These are phyloP conservation scores for Dendrolimus kikuchii DNA, from an alignment of 1,140 invertebrate species.

Conservation along the genomic window DNA sequence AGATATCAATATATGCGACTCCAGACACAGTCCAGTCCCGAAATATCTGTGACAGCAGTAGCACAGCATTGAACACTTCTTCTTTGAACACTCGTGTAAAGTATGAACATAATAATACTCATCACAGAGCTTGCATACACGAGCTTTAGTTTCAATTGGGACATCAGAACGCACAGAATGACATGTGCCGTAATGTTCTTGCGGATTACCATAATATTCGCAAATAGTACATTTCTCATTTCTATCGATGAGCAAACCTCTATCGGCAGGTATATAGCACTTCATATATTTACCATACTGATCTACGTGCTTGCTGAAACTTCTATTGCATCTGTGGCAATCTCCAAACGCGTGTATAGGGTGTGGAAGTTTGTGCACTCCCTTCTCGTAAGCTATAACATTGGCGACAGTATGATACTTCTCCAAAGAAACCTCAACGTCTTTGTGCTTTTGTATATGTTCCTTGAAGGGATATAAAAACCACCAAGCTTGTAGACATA, in stretches of 20 bases:
- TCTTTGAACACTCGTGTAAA: conserved; percentile 1
- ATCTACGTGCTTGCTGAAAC: conserved; percentile 3
- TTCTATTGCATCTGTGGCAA: conserved; percentile 10
- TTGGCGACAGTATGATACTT: conserved; percentile 10
- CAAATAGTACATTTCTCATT: neutral
- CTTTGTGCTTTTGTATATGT: conserved; percentile 16
- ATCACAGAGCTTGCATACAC: neutral
- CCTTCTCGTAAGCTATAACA: conserved; percentile 7
- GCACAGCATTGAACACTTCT: neutral
- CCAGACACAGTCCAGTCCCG: neutral
- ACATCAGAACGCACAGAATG: conserved; percentile 10
- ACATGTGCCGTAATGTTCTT: neutral
- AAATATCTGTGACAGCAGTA: conserved; percentile 3
- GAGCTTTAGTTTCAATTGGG: neutral
- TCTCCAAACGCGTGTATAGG: neutral
- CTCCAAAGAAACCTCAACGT: conserved; percentile 1
- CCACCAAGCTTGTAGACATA: conserved; percentile 10
- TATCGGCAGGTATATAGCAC: too few species aligned
- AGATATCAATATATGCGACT: neutral
- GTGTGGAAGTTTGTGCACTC: neutral
- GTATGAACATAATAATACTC: neutral
- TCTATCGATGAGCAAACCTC: neutral
- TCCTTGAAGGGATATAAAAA: conserved; percentile 6
- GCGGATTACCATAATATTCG: neutral
- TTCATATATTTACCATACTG: neutral